Evolutionary conservation across 1,140 invertebrate genomes (phyloP), one percentile per base, ranked within the genome.

Genomic region (Macrobrachium rosenbergii): DNA sequence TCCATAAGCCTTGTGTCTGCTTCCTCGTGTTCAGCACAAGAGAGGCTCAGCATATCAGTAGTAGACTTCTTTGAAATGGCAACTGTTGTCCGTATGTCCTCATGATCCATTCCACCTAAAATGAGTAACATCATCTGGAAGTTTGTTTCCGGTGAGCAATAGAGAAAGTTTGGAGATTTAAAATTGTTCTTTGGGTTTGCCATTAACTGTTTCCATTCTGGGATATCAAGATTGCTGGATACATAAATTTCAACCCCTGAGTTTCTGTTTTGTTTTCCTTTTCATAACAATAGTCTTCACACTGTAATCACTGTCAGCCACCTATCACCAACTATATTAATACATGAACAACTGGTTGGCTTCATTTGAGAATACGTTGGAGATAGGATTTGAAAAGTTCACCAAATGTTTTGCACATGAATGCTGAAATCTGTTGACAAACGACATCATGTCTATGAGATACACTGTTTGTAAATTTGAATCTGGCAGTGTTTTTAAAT

Each of bases 201-300:
- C 19, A 72, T 72, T 7, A 72, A 72, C 19, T 72, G 67, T 72
- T 72, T 72, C 67, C 67, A 72, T 10, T 72, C 67, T 72, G 67
- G 67, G 19, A 72, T 72, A 72, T 72, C 67, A 72, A 72, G 67
- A 72, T 72, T 72, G 67, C 67, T 72, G 67, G 67, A 7, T 72
- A 72, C 67, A 72, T 28, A 72, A 72, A 72, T 21, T 72, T 72
- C n/a, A n/a, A n/a, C 8, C 67, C 37, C 37, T 72, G 67, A 72
- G 21, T 72, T 28, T 28, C 19, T 72, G 21, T n/a, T 72, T 28
- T 72, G 67, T 28, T 72, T 19, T 72, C 67, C 19, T 72, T 72
- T 72, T n/a, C 67, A n/a, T 72, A n/a, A 21, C 67, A 72, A 21
- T 21, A 19, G 19, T 19, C 67, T 72, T 72, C 19, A 72, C 8